phyloP scores from a whole-genome alignment of 1,140 invertebrate genomes.

The Uloborus diversus region DNA sequence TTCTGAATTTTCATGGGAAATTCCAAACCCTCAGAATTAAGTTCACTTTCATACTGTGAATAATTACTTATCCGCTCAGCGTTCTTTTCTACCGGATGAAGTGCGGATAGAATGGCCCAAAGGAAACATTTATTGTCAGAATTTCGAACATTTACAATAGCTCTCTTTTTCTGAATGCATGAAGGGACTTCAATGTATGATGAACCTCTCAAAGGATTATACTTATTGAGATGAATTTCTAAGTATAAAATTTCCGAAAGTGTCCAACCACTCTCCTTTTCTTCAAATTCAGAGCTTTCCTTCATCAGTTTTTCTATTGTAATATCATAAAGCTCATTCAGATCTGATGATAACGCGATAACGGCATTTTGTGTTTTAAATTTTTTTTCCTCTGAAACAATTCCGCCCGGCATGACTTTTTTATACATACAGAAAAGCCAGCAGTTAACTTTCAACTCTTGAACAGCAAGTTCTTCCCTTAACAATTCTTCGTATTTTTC shows the following conservation, averaged over 20 bases:
- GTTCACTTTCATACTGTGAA: not conserved
- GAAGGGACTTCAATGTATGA: not conserved
- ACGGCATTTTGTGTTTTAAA: not conserved
- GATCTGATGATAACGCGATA: not conserved
- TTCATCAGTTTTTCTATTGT: not conserved
- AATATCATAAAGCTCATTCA: not conserved
- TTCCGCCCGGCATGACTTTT: not conserved
- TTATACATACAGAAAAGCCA: not conserved
- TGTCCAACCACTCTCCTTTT: not conserved
- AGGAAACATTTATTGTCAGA: conserved; percentile 11
- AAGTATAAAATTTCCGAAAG: not conserved
- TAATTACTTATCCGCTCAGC: not conserved
- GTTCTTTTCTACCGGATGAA: not conserved
- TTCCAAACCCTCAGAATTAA: not conserved
- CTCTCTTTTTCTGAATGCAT: not conserved
- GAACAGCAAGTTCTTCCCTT: not conserved
- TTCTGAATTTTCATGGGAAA: too few relatives aligned
- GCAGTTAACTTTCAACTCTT: not conserved
- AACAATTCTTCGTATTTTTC: not conserved
- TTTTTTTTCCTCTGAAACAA: not conserved
- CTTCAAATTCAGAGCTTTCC: not conserved
- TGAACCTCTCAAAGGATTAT: not conserved
- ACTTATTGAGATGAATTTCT: not conserved
- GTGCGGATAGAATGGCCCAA: not conserved
- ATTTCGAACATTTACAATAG: conserved; percentile 7